Evolutionary conservation across 30 jellyfish, hydroid and myxozoan genomes (phyloP).

Genomic region (Hydra vulgaris): DNA sequence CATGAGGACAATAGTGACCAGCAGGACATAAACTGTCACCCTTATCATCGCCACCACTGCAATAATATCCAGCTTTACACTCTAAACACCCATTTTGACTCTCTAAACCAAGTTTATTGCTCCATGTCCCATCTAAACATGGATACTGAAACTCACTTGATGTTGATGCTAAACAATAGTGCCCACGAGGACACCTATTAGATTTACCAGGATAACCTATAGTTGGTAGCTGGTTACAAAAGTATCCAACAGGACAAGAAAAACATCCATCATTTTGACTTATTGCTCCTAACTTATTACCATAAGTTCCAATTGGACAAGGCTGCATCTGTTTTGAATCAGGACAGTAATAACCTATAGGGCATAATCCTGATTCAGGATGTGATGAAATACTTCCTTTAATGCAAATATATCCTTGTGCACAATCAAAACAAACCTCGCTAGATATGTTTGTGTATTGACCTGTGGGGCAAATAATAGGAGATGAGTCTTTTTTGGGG

Average conservation of each 20-base stretch:
- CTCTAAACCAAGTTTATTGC: slow-evolving; percentile 49
- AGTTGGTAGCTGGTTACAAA: slow-evolving; percentile 90
- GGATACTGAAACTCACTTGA: slow-evolving; percentile 58
- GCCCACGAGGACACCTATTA: slow-evolving; percentile 89
- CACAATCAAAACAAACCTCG: slow-evolving; percentile 58
- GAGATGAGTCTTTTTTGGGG: slow-evolving; percentile 45
- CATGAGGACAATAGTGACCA: slow-evolving; percentile 95
- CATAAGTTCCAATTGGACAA: slow-evolving; percentile 97
- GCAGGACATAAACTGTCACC: slow-evolving; percentile 89
- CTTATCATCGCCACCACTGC: slow-evolving; percentile 84
- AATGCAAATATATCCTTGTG: slow-evolving; percentile 69
- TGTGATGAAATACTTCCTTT: slow-evolving; percentile 74
- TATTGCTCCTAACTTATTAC: slow-evolving; percentile 77
- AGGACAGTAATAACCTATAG: slow-evolving; percentile 77
- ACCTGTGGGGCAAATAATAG: slow-evolving; percentile 76
- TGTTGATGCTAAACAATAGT: slow-evolving; percentile 69
- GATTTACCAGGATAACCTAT: slow-evolving; percentile 70
- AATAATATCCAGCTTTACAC: slow-evolving; percentile 74
- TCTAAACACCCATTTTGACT: slow-evolving; percentile 69
- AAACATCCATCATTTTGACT: slow-evolving; percentile 78
- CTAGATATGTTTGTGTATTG: slow-evolving; percentile 63
- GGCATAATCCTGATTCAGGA: slow-evolving; percentile 73
- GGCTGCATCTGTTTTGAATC: slow-evolving; percentile 35
- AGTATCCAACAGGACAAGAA: slow-evolving; percentile 88
- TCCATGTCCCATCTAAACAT: slow-evolving; percentile 77